Conservation (phyloP, 2,797 vertebrate species). For the Artibeus lituratus region DNA sequence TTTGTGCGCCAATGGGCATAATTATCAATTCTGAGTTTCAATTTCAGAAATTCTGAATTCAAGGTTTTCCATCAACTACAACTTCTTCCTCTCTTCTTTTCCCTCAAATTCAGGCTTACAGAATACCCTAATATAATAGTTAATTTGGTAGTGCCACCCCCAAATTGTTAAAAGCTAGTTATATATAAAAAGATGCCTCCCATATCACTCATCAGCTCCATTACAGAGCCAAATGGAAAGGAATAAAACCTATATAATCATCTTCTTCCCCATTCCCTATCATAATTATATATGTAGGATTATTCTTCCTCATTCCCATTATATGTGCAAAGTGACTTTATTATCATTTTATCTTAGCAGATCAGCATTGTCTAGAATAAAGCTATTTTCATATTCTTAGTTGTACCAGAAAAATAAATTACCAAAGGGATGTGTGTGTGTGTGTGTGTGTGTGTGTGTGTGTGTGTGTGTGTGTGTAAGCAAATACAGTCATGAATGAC, state of each 20-base stretch:
- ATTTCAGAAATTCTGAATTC: slow-evolving; percentile 17
- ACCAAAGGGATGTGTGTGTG: not conserved
- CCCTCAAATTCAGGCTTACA: not conserved
- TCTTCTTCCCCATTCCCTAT: not conserved
- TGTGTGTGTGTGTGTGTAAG: not conserved
- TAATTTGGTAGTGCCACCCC: not conserved
- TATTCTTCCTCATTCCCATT: not conserved
- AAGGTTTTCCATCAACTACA: not conserved
- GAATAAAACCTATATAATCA: not conserved
- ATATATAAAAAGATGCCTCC: not conserved
- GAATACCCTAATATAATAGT: not conserved
- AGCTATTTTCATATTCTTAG: not conserved
- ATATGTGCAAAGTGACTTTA: not conserved
- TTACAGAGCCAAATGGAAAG: not conserved
- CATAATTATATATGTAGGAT: not conserved
- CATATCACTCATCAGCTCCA: not conserved
- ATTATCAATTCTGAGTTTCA: not conserved
- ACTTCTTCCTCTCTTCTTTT: not conserved
- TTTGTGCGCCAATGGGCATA: not conserved
- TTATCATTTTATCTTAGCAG: slow-evolving; percentile 20
- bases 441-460: not conserved
- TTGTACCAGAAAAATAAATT: not conserved
- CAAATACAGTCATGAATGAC: not conserved
- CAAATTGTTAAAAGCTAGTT: not conserved
- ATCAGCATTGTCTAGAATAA: slow-evolving; percentile 10